These are phyloP conservation scores for Tachysurus vachellii DNA, from an alignment of 2,113 vertebrate genomes.

Conservation along the genomic window DNA sequence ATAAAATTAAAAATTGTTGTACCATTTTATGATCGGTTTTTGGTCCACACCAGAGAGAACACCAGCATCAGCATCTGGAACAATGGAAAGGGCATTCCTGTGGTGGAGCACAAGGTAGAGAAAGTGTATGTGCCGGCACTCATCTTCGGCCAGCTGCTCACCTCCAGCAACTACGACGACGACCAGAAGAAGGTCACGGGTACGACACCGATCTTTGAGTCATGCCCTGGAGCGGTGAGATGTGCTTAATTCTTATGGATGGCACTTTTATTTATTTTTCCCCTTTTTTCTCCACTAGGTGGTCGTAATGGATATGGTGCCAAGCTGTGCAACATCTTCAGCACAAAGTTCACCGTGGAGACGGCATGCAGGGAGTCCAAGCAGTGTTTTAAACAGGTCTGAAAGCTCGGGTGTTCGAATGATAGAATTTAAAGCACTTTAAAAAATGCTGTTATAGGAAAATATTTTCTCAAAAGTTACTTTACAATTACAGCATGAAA, in stretches of 20 bases:
- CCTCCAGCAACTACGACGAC: constrained; percentile 97
- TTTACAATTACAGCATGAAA: too few relatives aligned
- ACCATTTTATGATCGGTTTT: neutral
- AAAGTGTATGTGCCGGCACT: constrained; percentile 97
- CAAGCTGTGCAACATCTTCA: constrained; percentile 98
- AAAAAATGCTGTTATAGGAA: too few relatives aligned
- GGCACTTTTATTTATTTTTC: neutral
- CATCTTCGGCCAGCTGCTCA: constrained; percentile 96
- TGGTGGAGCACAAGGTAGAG: constrained; percentile 97
- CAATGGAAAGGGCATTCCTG: constrained; percentile 96
- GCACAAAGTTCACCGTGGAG: constrained; percentile 95
- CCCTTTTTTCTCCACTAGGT: constrained; percentile 67
- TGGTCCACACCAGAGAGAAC: constrained; percentile 81
- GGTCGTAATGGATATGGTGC: constrained; percentile 98
- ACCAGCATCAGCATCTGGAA: constrained; percentile 95
- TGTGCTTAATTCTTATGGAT: neutral
- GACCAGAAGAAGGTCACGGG: constrained; percentile 97
- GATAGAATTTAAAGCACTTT: too few relatives aligned
- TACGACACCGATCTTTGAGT: constrained; percentile 57
- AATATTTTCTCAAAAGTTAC: too few relatives aligned
- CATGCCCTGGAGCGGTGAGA: neutral
- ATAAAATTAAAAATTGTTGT: neutral
- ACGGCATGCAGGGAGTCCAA: constrained; percentile 90
- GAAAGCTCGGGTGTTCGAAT: neutral
- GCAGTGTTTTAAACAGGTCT: constrained; percentile 89